Evolutionary conservation across 2,113 vertebrate genomes (phyloP).

Genomic region (Gymnorhina tibicen): DNA sequence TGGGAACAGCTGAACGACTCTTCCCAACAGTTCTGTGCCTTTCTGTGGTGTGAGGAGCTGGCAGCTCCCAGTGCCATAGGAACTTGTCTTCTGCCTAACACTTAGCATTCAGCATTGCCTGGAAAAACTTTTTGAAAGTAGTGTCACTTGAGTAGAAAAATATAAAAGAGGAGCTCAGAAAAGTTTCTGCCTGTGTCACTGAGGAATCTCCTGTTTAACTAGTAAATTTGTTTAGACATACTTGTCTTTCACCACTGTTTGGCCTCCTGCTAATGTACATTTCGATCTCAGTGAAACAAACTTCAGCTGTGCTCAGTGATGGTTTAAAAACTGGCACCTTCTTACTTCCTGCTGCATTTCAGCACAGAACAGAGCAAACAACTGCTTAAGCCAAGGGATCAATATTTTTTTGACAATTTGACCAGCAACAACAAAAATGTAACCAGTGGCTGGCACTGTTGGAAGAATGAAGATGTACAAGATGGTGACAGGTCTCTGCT

Average conservation of each 20-base stretch:
- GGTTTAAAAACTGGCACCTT: not conserved
- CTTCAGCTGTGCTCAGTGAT: not conserved
- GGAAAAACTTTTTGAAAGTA: not conserved
- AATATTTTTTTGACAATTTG: not conserved
- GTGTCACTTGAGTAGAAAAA: not conserved
- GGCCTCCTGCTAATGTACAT: not conserved
- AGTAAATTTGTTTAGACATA: not conserved
- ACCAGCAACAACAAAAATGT: not conserved
- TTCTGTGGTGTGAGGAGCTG: not conserved
- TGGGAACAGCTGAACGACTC: not conserved
- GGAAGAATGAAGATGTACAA: not conserved
- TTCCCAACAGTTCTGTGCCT: not conserved
- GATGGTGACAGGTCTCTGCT: not conserved
- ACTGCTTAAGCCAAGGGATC: not conserved
- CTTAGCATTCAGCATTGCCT: not conserved
- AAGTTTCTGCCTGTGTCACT: not conserved
- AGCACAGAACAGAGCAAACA: not conserved
- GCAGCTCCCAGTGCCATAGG: not conserved
- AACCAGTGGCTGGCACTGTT: not conserved
- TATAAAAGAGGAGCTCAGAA: not conserved
- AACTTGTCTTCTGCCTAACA: not conserved
- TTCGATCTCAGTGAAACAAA: not conserved
- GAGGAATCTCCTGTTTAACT: not conserved
- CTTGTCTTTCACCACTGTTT: not conserved
- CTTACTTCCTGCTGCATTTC: not conserved